A percentile compares a stretch with the other conserved stretches of the same genome.
Conservation (phyloP, 2,888 invertebrate genomes). For the Dyspetes luteomarginatus region DNA sequence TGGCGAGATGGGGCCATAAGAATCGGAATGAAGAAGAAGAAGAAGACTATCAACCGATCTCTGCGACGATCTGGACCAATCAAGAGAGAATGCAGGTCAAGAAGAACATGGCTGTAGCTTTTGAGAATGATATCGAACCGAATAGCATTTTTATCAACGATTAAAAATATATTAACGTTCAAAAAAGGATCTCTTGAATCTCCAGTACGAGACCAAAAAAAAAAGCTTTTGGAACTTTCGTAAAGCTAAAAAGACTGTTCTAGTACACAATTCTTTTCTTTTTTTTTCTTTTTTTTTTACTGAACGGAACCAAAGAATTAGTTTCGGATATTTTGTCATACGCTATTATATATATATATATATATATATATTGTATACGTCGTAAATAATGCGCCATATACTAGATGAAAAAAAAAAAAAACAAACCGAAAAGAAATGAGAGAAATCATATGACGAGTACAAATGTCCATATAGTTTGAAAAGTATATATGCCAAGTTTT, state of each 20-base stretch:
- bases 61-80: constrained; percentile 45
- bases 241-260: constrained; percentile 38
- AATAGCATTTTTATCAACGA: not conserved
- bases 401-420: not conserved
- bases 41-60: constrained; percentile 12
- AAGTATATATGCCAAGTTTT: constrained; percentile 41
- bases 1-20: constrained; percentile 63
- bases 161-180: constrained; percentile 20
- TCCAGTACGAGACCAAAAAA: constrained; percentile 3
- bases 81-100: constrained; percentile 14
- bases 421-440: too few species aligned
- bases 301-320: constrained; percentile 61
- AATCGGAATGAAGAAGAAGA: constrained; percentile 47
- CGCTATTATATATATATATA: constrained; percentile 60
- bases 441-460: constrained; percentile 73
- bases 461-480: constrained; percentile 75
- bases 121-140: constrained; percentile 24
- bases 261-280: constrained; percentile 37
- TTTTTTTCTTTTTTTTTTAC: constrained; percentile 25
- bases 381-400: constrained; percentile 16
- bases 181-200: not conserved
- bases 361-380: constrained; percentile 37
- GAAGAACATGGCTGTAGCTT: not conserved
- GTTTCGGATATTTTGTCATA: constrained; percentile 78
- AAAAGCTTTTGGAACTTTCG: constrained; percentile 27